Conservation (phyloP, 2,113 vertebrate genomes). For the Hymenochirus boettgeri region DNA sequence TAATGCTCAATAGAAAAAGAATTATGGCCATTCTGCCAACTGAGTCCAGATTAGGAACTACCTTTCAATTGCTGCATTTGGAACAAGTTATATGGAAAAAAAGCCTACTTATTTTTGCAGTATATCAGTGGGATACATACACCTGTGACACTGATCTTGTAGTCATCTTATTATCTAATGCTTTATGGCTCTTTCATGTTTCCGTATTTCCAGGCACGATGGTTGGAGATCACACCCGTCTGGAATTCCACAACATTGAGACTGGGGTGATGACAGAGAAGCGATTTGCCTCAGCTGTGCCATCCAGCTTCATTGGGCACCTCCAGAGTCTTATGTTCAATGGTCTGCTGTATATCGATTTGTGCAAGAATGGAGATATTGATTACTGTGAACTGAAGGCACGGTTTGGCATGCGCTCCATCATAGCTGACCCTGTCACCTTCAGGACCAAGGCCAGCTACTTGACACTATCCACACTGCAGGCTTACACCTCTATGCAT, state of each 20-base stretch:
- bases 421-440: slow-evolving; percentile 91
- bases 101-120: background rate
- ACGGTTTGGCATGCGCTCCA: slow-evolving; percentile 89
- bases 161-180: background rate
- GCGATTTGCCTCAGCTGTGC: slow-evolving; percentile 85
- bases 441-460: slow-evolving; percentile 96
- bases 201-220: slow-evolving; percentile 78
- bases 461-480: slow-evolving; percentile 87
- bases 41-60: background rate
- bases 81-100: background rate
- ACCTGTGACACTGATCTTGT: background rate
- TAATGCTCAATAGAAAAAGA: background rate
- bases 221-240: slow-evolving; percentile 95
- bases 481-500: slow-evolving; percentile 96
- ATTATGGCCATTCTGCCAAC: background rate
- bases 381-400: slow-evolving; percentile 95
- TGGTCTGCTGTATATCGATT: slow-evolving; percentile 91
- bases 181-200: slow-evolving; percentile 13
- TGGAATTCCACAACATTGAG: slow-evolving; percentile 98
- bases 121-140: background rate
- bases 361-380: slow-evolving; percentile 97
- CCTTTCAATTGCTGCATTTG: background rate
- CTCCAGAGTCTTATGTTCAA: slow-evolving; percentile 97
- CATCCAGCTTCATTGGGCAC: slow-evolving; percentile 96
- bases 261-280: slow-evolving; percentile 97